Evolutionary conservation across 2,797 vertebrate species (phyloP), one percentile per base, ranked within the genome.

Genomic region (Syndactyla subalaris): DNA sequence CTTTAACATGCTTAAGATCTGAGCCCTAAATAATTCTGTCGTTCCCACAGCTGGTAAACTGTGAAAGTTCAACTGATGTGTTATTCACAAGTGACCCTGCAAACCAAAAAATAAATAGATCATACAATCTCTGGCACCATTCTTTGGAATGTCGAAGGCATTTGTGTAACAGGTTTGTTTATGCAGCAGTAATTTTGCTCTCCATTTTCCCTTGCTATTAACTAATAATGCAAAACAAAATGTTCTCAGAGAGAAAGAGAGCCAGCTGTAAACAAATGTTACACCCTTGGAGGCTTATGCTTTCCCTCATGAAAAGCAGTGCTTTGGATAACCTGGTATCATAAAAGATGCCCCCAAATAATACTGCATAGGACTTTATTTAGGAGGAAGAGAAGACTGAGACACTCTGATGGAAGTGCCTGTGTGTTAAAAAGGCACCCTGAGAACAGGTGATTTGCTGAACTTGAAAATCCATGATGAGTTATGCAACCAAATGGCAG

Each of bases 171-270:
- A 81, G 49, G 65, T 92, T 82, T 93, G 74, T 96, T 96, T 96
- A 93, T 78, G 82, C 76, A 93, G 91, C 65, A 62, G 81, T 91
- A 88, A 89, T 95, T 93, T 89, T 12, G 1, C 48, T 88, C 39
- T 94, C 81, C 23, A 13, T 88, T 93, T 96, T 88, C 85, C 77
- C 43, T 91, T 86, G 73, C 66, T 92, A 58, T 68, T 88, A 92
- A 91, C 87, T 91, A 95, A 94, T 72, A 94, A 81, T 23, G 62
- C 58, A 73, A 95, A 81, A 55, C 76, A 78, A 94, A 94, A 86
- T 72, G 18, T 83, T 96, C 75, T 94, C 9, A 2, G 21, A 73
- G 43, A 93, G 52, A 71, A 87, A 91, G 77, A 85, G 20, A 91
- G 38, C 27, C 87, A 94, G 72, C 38, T 89, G 62, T 75, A 94